Evolutionary conservation across 2,888 invertebrate genomes (phyloP).

Genomic region (Hoplodrina ambigua): DNA sequence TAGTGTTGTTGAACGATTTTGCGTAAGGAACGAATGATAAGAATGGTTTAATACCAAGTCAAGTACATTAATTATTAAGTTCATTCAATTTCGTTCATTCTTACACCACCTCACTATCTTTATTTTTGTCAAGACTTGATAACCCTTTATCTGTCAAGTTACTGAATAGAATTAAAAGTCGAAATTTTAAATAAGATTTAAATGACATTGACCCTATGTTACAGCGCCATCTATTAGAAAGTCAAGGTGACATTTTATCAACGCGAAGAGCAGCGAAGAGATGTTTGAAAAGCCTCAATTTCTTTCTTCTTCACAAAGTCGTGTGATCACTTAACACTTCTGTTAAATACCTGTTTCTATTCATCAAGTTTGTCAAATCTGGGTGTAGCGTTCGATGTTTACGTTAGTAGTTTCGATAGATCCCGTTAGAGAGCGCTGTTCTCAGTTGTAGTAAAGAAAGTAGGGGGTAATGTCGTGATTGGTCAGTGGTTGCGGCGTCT

Average conservation of each 20-base stretch:
- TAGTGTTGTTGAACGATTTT: too few relatives aligned
- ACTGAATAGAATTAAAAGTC: too few relatives aligned
- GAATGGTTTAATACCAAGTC: too few relatives aligned
- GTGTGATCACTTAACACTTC: not conserved
- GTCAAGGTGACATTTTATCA: not conserved
- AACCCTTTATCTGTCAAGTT: too few relatives aligned
- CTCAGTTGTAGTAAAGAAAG: constrained; percentile 2
- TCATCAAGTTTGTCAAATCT: not conserved
- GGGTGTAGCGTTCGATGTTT: not conserved
- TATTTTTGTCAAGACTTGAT: too few relatives aligned
- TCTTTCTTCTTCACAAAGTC: not conserved
- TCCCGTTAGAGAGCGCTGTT: constrained; percentile 31
- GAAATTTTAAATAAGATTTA: not conserved
- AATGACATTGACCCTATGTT: constrained; percentile 26
- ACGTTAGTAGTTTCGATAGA: constrained; percentile 11
- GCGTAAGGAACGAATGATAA: too few relatives aligned
- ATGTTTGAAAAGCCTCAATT: not conserved
- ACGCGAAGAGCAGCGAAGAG: not conserved
- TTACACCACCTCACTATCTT: too few relatives aligned
- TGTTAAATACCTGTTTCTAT: constrained; percentile 14
- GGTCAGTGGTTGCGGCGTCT: too few relatives aligned
- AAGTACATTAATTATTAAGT: too few relatives aligned
- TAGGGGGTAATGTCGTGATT: too few relatives aligned
- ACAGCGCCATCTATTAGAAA: constrained; percentile 46
- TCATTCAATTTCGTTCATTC: too few relatives aligned